phyloP scores from a whole-genome alignment of 2,797 vertebrate species.

The Fringilla coelebs region DNA sequence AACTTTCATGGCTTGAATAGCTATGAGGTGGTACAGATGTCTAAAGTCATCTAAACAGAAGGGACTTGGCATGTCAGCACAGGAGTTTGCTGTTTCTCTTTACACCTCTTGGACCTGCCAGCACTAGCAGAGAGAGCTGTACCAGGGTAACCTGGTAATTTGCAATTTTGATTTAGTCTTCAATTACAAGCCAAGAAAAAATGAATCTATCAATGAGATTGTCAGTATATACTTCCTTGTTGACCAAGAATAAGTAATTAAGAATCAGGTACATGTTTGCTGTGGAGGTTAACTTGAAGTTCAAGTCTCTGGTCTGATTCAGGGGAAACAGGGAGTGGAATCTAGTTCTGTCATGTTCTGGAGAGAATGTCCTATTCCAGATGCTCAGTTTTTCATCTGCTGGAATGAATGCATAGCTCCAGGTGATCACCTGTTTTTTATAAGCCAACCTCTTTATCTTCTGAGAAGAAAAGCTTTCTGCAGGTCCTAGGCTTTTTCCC shows the following conservation, averaged over 20 bases:
- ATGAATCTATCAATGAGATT: not conserved
- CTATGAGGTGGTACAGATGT: not conserved
- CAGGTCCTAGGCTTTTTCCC: not conserved
- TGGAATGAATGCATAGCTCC: constrained; percentile 21
- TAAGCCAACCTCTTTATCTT: not conserved
- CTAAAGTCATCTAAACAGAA: not conserved
- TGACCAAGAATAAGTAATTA: not conserved
- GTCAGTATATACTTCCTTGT: not conserved
- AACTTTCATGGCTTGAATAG: not conserved
- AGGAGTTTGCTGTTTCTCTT: not conserved
- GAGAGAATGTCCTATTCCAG: not conserved
- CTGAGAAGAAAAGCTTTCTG: not conserved
- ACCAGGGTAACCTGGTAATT: not conserved
- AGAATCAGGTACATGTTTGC: not conserved
- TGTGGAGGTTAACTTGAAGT: constrained; percentile 33
- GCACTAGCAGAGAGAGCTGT: not conserved
- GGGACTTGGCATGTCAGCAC: not conserved
- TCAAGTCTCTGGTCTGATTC: constrained; percentile 3
- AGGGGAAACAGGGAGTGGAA: not conserved
- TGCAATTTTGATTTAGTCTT: not conserved
- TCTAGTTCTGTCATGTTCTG: constrained; percentile 30
- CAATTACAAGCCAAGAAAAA: not conserved
- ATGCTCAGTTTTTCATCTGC: not conserved
- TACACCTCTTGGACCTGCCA: not conserved
- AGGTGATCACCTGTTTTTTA: constrained; percentile 2